phyloP scores from a whole-genome alignment of 2,888 invertebrate species.

The Helicoverpa assulta region DNA sequence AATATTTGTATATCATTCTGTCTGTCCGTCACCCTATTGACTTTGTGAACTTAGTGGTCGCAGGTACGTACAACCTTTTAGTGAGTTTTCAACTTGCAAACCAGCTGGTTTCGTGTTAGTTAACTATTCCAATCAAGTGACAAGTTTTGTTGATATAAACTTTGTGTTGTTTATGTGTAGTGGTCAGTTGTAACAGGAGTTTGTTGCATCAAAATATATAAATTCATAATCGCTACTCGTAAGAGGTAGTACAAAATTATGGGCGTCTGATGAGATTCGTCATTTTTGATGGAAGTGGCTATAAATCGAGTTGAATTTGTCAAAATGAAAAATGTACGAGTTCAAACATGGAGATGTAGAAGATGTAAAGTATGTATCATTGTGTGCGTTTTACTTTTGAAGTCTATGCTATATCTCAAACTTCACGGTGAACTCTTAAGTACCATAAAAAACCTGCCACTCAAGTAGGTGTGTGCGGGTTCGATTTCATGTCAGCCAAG shows the following conservation, averaged over 20 bases:
- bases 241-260: no score
- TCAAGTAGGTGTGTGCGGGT: no score
- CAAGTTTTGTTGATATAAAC: not conserved
- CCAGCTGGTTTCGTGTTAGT: constrained; percentile 10
- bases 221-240: no score
- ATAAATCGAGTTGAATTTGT: not conserved
- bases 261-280: no score
- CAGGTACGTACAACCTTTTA: constrained; percentile 35
- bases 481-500: no score
- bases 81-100: constrained; percentile 27
- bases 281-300: not conserved
- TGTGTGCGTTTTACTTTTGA: no score
- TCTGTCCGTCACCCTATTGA: constrained; percentile 60
- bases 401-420: no score
- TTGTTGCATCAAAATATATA: not conserved
- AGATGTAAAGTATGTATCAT: not conserved
- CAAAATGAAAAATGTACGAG: not conserved
- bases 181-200: not conserved
- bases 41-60: constrained; percentile 36
- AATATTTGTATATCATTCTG: constrained; percentile 72
- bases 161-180: not conserved
- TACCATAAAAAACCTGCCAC: no score
- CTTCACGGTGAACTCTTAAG: no score
- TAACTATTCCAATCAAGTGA: not conserved
- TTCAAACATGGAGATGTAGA: not conserved